phyloP scores from a whole-genome alignment of 2,888 invertebrate species.

The Augiades crinisus region DNA sequence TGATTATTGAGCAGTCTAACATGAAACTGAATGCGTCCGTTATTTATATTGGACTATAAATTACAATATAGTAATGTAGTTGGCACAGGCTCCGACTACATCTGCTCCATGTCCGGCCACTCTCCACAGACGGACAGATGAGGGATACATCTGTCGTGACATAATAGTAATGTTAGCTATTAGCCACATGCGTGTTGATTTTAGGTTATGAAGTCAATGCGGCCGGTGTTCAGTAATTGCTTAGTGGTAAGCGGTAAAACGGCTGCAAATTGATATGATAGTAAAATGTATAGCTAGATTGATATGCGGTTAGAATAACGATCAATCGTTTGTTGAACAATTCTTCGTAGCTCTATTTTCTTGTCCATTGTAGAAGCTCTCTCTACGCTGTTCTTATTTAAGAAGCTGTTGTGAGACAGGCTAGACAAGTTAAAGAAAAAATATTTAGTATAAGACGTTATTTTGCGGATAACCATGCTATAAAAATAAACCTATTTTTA shows the following conservation, averaged over 20 bases:
- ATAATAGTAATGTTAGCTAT: conserved; percentile 23
- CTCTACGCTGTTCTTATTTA: too few species aligned
- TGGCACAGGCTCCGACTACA: conserved; percentile 36
- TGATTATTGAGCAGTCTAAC: not conserved
- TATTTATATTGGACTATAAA: conserved; percentile 17
- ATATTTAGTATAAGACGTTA: too few species aligned
- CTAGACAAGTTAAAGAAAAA: too few species aligned
- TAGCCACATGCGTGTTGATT: conserved; percentile 17
- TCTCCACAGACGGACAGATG: conserved; percentile 38
- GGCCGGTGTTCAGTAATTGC: not conserved
- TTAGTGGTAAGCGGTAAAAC: not conserved
- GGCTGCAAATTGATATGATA: too few species aligned
- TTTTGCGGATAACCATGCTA: too few species aligned
- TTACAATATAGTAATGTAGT: conserved; percentile 33
- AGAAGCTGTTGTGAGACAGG: too few species aligned
- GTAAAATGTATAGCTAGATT: too few species aligned
- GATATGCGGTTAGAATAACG: too few species aligned
- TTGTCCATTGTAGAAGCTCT: too few species aligned
- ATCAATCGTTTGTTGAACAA: too few species aligned
- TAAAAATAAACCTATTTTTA: too few species aligned
- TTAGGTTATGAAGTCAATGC: conserved; percentile 13
- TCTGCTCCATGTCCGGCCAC: conserved; percentile 43
- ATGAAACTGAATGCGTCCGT: not conserved
- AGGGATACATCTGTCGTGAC: conserved; percentile 40
- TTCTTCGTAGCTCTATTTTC: too few species aligned